Conservation (phyloP, 1,140 invertebrate genomes). For the Aphelenchoides besseyi region DNA sequence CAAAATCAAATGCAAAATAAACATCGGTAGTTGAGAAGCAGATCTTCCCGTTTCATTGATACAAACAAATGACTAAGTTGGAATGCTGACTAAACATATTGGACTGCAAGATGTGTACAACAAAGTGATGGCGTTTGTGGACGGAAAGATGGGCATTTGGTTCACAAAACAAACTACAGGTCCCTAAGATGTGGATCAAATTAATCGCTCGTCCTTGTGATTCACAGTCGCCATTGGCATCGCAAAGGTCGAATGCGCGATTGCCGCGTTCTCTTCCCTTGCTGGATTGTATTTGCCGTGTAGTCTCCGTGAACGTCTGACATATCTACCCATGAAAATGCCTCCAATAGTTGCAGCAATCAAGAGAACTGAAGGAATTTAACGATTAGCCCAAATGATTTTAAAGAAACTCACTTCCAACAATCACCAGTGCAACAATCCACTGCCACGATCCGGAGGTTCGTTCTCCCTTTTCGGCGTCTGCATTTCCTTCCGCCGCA, state of each 20-base stretch:
- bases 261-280: slow-evolving; percentile 41
- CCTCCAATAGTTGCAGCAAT: slow-evolving; percentile 34
- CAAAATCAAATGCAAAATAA: too few relatives aligned
- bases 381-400: neutral
- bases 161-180: neutral
- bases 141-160: neutral
- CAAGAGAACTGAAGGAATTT: slow-evolving; percentile 41
- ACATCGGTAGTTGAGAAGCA: too few relatives aligned
- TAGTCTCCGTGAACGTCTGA: slow-evolving; percentile 43
- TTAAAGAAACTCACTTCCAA: slow-evolving; percentile 9
- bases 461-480: slow-evolving; percentile 16
- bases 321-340: slow-evolving; percentile 47
- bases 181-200: slow-evolving; percentile 17
- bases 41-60: too few relatives aligned
- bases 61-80: too few relatives aligned
- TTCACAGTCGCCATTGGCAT: slow-evolving; percentile 52
- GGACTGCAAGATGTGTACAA: too few relatives aligned
- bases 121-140: neutral
- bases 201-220: slow-evolving; percentile 48
- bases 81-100: too few relatives aligned
- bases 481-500: neutral
- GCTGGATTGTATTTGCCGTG: slow-evolving; percentile 57
- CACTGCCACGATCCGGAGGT: neutral
- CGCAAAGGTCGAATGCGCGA: slow-evolving; percentile 34
- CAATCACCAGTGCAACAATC: slow-evolving; percentile 18